Evolutionary conservation across 2,113 vertebrate genomes (phyloP).

Genomic region (Thunnus thynnus): DNA sequence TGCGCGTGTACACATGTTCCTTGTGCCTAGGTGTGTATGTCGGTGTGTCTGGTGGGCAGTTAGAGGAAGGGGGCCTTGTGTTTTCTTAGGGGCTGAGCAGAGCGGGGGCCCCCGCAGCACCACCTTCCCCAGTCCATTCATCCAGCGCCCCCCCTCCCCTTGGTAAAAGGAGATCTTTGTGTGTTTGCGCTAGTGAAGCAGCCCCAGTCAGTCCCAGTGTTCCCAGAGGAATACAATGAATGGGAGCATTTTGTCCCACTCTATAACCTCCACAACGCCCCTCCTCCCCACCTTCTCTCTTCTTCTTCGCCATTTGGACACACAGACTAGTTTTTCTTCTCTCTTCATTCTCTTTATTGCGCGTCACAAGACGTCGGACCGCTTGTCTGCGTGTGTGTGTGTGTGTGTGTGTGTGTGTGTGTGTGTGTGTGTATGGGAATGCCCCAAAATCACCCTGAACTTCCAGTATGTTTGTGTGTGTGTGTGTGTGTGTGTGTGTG

Average conservation of each 20-base stretch:
- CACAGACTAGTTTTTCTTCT: slow-evolving; percentile 92
- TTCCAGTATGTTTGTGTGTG: slow-evolving; percentile 37
- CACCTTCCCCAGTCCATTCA: slow-evolving; percentile 87
- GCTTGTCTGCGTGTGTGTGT: slow-evolving; percentile 71
- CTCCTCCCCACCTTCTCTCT: slow-evolving; percentile 10
- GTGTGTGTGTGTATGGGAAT: slow-evolving; percentile 78
- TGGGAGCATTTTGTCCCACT: slow-evolving; percentile 93
- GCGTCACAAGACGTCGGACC: slow-evolving; percentile 90
- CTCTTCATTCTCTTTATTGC: slow-evolving; percentile 88
- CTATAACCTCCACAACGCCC: slow-evolving; percentile 55
- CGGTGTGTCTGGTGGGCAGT: slow-evolving; percentile 78
- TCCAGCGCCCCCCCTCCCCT: slow-evolving; percentile 81
- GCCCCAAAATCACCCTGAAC: neutral
- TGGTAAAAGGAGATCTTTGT: slow-evolving; percentile 93
- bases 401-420: slow-evolving; percentile 64
- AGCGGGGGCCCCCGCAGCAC: slow-evolving; percentile 80
- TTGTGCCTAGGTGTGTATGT: slow-evolving; percentile 68
- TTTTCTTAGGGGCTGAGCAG: slow-evolving; percentile 94
- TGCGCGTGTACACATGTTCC: slow-evolving; percentile 55
- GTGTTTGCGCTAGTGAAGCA: slow-evolving; percentile 90
- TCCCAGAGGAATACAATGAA: slow-evolving; percentile 98
- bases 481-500: slow-evolving; percentile 26
- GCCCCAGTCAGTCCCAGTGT: slow-evolving; percentile 86
- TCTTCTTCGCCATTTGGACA: slow-evolving; percentile 73
- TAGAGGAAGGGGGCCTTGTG: slow-evolving; percentile 88